Conservation (phyloP, 2,888 invertebrate species). For the Morpho helenor region DNA sequence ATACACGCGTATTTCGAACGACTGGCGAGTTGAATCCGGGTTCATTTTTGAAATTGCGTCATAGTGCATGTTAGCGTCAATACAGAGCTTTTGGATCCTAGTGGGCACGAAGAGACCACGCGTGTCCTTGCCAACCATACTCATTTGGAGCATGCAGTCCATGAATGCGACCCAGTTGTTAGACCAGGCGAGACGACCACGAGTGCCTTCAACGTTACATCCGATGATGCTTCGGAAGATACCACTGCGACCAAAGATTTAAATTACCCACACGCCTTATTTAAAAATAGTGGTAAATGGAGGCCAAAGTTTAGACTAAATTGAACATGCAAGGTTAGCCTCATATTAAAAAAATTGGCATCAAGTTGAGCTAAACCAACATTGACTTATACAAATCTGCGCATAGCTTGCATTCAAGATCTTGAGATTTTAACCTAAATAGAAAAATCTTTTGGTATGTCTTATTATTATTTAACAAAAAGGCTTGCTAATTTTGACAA, state of each 20-base stretch:
- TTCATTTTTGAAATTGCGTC: constrained; percentile 68
- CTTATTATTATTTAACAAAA: no score
- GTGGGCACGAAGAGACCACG: constrained; percentile 87
- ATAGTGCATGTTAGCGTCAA: constrained; percentile 82
- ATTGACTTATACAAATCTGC: no score
- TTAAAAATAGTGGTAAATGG: no score
- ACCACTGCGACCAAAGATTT: constrained; percentile 58
- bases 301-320: no score
- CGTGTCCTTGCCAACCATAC: constrained; percentile 84
- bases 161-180: constrained; percentile 94
- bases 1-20: constrained; percentile 67
- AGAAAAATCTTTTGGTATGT: no score
- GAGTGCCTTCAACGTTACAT: constrained; percentile 71
- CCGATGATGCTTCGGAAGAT: constrained; percentile 80
- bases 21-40: constrained; percentile 59
- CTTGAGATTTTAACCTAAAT: no score
- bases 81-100: constrained; percentile 83
- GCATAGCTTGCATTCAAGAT: no score
- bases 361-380: no score
- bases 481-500: no score
- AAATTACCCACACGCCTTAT: not conserved
- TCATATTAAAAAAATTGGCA: no score
- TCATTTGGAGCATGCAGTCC: constrained; percentile 93
- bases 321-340: no score
- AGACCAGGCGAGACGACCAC: constrained; percentile 82